Base-by-base conservation (phyloP, 1,140 invertebrate species). In the Ceratoteleas bidentatus region DNA sequence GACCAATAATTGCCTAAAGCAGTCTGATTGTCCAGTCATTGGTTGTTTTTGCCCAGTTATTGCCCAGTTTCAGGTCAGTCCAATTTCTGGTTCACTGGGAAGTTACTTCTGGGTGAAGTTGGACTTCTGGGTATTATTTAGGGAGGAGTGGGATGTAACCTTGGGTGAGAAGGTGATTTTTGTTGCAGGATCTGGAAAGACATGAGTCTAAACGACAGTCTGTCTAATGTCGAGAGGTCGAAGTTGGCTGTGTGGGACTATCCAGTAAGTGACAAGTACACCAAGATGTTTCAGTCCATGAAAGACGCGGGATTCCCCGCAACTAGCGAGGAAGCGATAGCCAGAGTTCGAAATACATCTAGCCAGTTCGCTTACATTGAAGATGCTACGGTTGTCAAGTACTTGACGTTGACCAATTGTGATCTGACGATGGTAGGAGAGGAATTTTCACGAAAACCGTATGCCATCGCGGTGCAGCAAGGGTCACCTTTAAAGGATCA, bases 201-300 rank as follows among this genome's bases (percentile, higher is more conserved):
- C 75, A 98, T 99, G 95, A 98, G 97, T 36, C 91, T 99, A 8
- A 98, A 99, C 85, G 98, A 99, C 88, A 97, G 96, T 64, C 89
- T 99, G 13, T 95, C 94, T 9, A 96, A 97, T 43, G 93, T 97
- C 0, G 97, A 99, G 87, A 91, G 98, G 54, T 96, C 98, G 0
- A 97, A 98, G 89, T 88, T 99, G 10, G 98, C 98, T 0, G 98
- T 99, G 0, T 99, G 98, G 98, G 98, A 99, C 89, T 99, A 99
- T 90, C 98, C 98, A 0, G 97, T 99, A 0, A 98, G 97, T 84
- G 98, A 99, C 89, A 99, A 98, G 85, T 99, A 98, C 89, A 99
- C 97, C 0, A 99, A 99, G 90, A 98, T 99, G 94, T 99, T 98
- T 95, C 96, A 98, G 88, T 97, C 97, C 0, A 99, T 99, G 98